These are phyloP conservation scores for Pelvicachromis taeniatus DNA, from an alignment of 2,113 vertebrate genomes.

Conservation along the genomic window DNA sequence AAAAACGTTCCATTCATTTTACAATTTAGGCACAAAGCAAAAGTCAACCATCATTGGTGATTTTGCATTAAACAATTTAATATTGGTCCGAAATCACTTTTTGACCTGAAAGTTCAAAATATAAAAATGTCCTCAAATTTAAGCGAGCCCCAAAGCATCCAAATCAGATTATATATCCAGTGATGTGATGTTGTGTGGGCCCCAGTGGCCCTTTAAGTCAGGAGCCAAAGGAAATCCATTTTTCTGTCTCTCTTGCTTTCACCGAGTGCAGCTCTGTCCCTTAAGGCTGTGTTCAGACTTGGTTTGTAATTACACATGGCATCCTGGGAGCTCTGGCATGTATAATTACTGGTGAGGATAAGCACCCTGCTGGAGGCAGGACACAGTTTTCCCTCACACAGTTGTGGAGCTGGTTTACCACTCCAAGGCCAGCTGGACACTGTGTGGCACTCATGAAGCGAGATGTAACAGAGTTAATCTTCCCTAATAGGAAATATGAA, in stretches of 20 bases:
- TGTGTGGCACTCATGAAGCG: slow-evolving; percentile 34
- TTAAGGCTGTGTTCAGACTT: slow-evolving; percentile 46
- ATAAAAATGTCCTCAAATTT: neutral
- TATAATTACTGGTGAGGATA: slow-evolving; percentile 61
- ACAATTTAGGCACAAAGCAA: neutral
- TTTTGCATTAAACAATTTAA: neutral
- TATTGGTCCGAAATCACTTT: neutral
- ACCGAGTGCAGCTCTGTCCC: slow-evolving; percentile 29
- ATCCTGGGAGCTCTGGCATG: slow-evolving; percentile 64
- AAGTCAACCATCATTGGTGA: neutral
- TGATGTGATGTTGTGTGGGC: slow-evolving; percentile 5
- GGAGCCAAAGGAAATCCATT: slow-evolving; percentile 15
- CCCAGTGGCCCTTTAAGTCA: slow-evolving; percentile 8
- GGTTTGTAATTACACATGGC: slow-evolving; percentile 66
- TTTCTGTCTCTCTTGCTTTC: slow-evolving; percentile 2
- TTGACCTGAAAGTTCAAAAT: neutral
- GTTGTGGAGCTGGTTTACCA: slow-evolving; percentile 31
- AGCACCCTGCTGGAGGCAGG: slow-evolving; percentile 54
- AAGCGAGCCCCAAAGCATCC: neutral
- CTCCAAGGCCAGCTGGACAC: slow-evolving; percentile 46
- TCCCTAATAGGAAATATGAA: slow-evolving; percentile 27
- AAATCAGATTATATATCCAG: slow-evolving; percentile 1
- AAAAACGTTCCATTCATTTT: neutral
- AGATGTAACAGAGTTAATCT: slow-evolving; percentile 42
- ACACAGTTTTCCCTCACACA: slow-evolving; percentile 39